Conservation (phyloP, 2,797 vertebrate genomes). For the Macrochelys suwanniensis region DNA sequence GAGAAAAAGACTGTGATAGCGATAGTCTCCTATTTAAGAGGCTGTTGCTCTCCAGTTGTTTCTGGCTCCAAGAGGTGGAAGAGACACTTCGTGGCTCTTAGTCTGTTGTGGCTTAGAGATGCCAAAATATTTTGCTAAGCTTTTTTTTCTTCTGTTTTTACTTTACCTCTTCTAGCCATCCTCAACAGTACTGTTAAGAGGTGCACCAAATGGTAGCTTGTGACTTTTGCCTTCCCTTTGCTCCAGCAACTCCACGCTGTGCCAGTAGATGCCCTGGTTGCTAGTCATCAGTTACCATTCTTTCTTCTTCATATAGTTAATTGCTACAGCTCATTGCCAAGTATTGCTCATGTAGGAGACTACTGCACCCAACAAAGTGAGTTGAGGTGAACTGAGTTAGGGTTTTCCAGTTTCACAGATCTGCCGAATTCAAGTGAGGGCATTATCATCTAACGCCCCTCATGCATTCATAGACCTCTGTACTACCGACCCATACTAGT, state of each 20-base stretch:
- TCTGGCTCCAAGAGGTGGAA: neutral
- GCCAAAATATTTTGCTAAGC: neutral
- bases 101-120: neutral
- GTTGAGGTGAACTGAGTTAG: too few relatives aligned
- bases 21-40: neutral
- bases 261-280: neutral
- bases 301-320: neutral
- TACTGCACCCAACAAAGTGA: too few relatives aligned
- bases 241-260: neutral
- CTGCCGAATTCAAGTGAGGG: too few relatives aligned
- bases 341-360: too few relatives aligned
- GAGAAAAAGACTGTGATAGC: neutral
- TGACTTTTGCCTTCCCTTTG: neutral
- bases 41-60: neutral
- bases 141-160: neutral
- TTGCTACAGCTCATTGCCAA: too few relatives aligned
- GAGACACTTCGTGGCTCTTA: neutral
- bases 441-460: too few relatives aligned
- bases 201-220: neutral
- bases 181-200: neutral
- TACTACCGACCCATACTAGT: too few relatives aligned
- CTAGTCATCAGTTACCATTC: neutral
- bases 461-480: too few relatives aligned
- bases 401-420: too few relatives aligned
- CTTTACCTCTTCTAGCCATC: neutral